These are phyloP conservation scores for Lophius americanus DNA, from an alignment of 2,797 vertebrate species.

Conservation along the genomic window DNA sequence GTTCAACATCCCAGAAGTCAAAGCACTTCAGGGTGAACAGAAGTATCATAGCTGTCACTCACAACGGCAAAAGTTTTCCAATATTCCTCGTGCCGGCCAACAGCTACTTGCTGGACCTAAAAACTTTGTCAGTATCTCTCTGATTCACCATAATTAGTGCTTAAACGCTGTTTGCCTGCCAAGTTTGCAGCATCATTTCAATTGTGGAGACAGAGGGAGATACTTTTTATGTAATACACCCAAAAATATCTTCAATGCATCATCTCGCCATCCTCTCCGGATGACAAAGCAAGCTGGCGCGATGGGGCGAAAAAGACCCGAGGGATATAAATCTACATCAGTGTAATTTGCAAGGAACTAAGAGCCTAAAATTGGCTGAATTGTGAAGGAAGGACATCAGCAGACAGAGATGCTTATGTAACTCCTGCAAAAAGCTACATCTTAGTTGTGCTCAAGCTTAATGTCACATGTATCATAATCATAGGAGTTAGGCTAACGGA, in stretches of 20 bases:
- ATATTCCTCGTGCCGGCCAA: conserved; percentile 9
- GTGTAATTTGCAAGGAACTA: conserved; percentile 49
- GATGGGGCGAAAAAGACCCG: conserved; percentile 25
- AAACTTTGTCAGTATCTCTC: conserved; percentile 20
- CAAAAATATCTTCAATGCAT: conserved; percentile 56
- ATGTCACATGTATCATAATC: background rate
- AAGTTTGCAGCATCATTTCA: conserved; percentile 42
- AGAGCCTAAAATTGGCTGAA: conserved; percentile 45
- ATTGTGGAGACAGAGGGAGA: conserved; percentile 49
- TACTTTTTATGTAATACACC: conserved; percentile 52
- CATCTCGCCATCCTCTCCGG: conserved; percentile 36
- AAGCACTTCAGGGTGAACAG: background rate
- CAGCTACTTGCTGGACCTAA: conserved; percentile 13
- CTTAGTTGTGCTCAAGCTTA: conserved; percentile 14
- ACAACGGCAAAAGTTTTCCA: conserved; percentile 3
- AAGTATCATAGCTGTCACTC: background rate
- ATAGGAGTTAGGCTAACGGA: too few relatives aligned
- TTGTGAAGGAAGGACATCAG: conserved; percentile 41
- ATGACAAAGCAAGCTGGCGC: conserved; percentile 38
- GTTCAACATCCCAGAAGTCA: conserved; percentile 15
- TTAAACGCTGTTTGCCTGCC: conserved; percentile 29
- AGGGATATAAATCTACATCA: conserved; percentile 52
- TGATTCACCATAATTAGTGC: conserved; percentile 32
- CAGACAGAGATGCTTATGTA: conserved; percentile 34
- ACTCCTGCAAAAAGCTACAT: conserved; percentile 23